Percentiles rank a stretch among this genome's conserved stretches.
Evolutionary conservation across 2,113 vertebrate species (phyloP).

Genomic region (Puntigrus tetrazona): DNA sequence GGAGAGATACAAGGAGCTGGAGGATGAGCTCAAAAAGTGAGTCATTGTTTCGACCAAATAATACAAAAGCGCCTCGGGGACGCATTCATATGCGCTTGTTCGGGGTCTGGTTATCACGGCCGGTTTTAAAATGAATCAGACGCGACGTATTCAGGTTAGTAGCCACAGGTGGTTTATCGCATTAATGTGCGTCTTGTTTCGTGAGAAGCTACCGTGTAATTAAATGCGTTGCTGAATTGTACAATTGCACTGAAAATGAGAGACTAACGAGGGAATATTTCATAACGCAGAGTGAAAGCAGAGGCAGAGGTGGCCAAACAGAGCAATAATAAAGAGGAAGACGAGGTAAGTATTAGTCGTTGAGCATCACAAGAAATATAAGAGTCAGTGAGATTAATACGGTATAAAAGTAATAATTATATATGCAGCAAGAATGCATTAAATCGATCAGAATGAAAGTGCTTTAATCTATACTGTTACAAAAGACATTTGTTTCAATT

Average conservation of each 20-base stretch:
- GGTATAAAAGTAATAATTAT: not conserved
- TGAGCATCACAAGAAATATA: not conserved
- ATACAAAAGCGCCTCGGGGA: not conserved
- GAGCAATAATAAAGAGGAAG: constrained; percentile 87
- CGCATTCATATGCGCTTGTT: not conserved
- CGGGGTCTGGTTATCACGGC: not conserved
- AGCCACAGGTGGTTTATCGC: not conserved
- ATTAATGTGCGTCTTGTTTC: not conserved
- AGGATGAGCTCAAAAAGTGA: constrained; percentile 93
- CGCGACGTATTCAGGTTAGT: not conserved
- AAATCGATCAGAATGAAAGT: not conserved
- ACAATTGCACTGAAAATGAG: not conserved
- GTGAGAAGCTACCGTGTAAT: not conserved
- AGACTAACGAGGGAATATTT: not conserved
- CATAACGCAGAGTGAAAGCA: constrained; percentile 80
- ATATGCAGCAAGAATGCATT: not conserved
- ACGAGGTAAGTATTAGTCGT: constrained; percentile 81
- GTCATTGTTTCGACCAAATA: constrained; percentile 38
- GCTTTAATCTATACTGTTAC: not conserved
- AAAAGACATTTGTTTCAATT: not conserved
- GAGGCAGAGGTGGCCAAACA: constrained; percentile 84
- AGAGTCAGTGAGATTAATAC: not conserved
- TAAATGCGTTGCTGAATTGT: too few relatives aligned
- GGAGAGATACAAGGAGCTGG: constrained; percentile 86
- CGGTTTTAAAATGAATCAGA: not conserved